Evolutionary conservation across 37 sponge, comb jelly and placozoan genomes (phyloP), one percentile per base, ranked within the genome.

Genomic region (Chondrilla cf. caribensis): DNA sequence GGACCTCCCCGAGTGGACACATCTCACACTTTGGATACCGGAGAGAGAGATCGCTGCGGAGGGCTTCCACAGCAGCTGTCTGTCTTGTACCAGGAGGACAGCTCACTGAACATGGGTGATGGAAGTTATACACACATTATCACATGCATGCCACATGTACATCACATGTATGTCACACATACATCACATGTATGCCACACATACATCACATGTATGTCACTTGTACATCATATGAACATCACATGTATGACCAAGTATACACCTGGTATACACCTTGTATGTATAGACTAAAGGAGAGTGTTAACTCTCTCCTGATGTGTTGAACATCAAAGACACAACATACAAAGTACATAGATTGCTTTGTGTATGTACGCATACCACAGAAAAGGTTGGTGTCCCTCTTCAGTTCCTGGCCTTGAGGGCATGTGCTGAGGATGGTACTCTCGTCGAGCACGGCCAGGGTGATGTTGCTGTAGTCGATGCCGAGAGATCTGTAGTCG

Each of bases 361-460:
- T 2, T 59, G 22, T 26, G 7, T 59, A 26, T 26, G 25, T 26
- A 59, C 57, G 8, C 60, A 26, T 26, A 67, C 68, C 68, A 25
- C 68, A 67, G 35, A 67, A 67, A 32, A 67, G 68, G 32, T 67
- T 67, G 26, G 68, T 67, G 33, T 67, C 68, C 68, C 68, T n/a
- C 7, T 33, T 26, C 31, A 67, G 35, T 33, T 67, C 68, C 33
- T 67, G 68, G 4, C 68, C 68, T 3, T 67, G 15, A 33, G 68
- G 68, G 29, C 68, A 67, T 18, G 17, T 29, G 17, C 31, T 33
- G 35, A 67, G 31, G 17, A 67, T 7, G 33, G 35, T 6, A 32
- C 33, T 33, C 1, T n/a, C 33, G 29, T 29, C 7, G 32, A 67
- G 32, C 35, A 33, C 35, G 4, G 68, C 68, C 35, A 33, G 35